phyloP scores from a whole-genome alignment of 2,888 invertebrate species.

The Phaonia tiefii region DNA sequence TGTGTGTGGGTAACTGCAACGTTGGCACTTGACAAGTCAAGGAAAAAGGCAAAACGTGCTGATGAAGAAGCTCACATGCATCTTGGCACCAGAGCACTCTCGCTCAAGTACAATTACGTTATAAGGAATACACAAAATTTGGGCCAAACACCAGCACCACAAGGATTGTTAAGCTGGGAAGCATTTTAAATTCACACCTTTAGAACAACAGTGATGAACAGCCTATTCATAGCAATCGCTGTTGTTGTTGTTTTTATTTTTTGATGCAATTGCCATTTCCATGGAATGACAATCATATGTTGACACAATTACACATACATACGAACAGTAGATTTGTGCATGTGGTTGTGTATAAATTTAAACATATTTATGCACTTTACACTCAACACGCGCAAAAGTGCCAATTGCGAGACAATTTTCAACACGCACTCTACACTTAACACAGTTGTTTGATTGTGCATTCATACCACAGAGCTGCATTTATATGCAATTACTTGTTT shows the following conservation, averaged over 20 bases:
- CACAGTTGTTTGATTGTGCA: constrained; percentile 14
- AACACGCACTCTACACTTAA: constrained; percentile 62
- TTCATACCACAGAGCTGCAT: constrained; percentile 3
- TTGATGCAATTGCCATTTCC: constrained; percentile 9
- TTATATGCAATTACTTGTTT: constrained; percentile 6
- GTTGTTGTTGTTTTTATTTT: background rate
- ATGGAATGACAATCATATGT: background rate
- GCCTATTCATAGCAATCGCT: background rate
- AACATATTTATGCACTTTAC: constrained; percentile 45
- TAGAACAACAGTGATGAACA: background rate
- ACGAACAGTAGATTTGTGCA: background rate
- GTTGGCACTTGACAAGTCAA: constrained; percentile 60
- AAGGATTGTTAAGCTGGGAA: too few relatives aligned
- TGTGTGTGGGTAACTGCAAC: background rate
- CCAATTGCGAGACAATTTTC: constrained; percentile 66
- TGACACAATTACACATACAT: too few relatives aligned
- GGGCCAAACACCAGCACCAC: too few relatives aligned
- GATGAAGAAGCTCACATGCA: constrained; percentile 33
- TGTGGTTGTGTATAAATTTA: constrained; percentile 13
- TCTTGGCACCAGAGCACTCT: constrained; percentile 36
- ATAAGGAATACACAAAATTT: too few relatives aligned
- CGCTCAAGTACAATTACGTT: too few relatives aligned
- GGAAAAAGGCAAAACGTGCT: constrained; percentile 63
- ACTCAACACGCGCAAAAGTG: constrained; percentile 62
- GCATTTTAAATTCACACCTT: constrained; percentile 35